These are phyloP conservation scores for Cecidostiba fungosa DNA, from an alignment of 2,888 invertebrate species.

Conservation along the genomic window DNA sequence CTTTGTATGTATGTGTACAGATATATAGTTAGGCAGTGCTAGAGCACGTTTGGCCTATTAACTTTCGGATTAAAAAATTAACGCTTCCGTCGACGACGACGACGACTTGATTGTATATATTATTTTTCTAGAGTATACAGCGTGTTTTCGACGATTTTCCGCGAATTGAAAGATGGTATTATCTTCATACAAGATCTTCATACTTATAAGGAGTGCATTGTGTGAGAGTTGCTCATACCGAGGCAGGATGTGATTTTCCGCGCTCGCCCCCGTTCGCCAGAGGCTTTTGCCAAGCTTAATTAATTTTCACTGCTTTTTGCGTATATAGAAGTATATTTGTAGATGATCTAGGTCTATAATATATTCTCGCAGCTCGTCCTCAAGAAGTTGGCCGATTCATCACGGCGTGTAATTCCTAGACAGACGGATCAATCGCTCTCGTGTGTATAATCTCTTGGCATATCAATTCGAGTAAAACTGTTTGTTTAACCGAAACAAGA, in stretches of 20 bases:
- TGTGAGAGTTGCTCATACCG: not conserved
- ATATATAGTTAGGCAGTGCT: not conserved
- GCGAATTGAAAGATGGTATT: not conserved
- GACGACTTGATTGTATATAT: too few species aligned
- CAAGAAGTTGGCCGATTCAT: not conserved
- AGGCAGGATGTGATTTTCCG: not conserved
- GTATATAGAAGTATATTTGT: not conserved
- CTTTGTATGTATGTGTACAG: not conserved
- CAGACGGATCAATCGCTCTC: not conserved
- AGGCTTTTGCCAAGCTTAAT: not conserved
- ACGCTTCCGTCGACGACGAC: too few species aligned
- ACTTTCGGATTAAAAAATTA: not conserved
- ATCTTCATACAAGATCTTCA: not conserved
- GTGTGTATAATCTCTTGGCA: not conserved
- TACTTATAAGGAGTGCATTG: not conserved
- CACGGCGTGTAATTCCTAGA: not conserved
- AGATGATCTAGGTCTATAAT: not conserved
- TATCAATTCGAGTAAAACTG: not conserved
- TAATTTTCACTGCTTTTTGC: not conserved
- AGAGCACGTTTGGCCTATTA: not conserved
- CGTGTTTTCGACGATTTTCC: not conserved
- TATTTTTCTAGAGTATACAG: not conserved
- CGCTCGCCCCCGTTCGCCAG: not conserved
- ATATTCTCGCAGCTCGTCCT: not conserved
- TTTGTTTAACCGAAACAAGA: conserved; percentile 11